Percentiles rank a stretch among this genome's conserved stretches.
These are phyloP conservation scores for Noctua comes DNA, from an alignment of 2,888 invertebrate species.

Conservation along the genomic window DNA sequence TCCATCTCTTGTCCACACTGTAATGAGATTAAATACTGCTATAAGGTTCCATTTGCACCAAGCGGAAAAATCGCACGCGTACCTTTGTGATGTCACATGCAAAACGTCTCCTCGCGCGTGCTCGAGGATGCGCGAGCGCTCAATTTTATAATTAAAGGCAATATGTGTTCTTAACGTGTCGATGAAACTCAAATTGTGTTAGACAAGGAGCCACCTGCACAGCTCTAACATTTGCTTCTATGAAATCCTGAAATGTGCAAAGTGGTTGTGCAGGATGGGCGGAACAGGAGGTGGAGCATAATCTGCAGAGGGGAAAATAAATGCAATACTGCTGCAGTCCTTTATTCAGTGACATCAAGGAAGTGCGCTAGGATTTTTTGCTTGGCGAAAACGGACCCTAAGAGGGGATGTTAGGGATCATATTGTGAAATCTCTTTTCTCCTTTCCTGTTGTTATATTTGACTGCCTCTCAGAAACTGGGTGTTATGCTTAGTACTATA, in stretches of 20 bases:
- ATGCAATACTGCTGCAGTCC: background rate
- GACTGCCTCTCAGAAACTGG: background rate
- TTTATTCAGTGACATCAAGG: too few relatives aligned
- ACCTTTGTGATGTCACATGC: background rate
- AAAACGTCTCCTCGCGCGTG: too few relatives aligned
- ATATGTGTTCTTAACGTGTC: too few relatives aligned
- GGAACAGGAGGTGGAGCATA: too few relatives aligned
- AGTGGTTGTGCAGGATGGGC: too few relatives aligned
- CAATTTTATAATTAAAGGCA: too few relatives aligned
- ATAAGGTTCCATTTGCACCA: background rate
- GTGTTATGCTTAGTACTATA: constrained; percentile 6
- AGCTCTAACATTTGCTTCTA: too few relatives aligned
- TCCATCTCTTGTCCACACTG: background rate
- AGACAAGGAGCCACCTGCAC: too few relatives aligned
- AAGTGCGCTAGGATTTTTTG: too few relatives aligned
- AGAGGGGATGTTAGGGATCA: background rate
- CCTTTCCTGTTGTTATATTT: background rate
- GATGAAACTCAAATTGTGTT: too few relatives aligned
- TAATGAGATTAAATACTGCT: background rate
- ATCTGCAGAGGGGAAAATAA: background rate
- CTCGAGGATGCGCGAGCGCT: too few relatives aligned
- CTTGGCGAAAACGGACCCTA: background rate
- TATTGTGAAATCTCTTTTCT: background rate
- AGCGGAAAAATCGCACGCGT: background rate
- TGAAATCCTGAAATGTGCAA: too few relatives aligned